These are phyloP conservation scores for Pelobates fuscus DNA, from an alignment of 2,113 vertebrate species.

Conservation along the genomic window DNA sequence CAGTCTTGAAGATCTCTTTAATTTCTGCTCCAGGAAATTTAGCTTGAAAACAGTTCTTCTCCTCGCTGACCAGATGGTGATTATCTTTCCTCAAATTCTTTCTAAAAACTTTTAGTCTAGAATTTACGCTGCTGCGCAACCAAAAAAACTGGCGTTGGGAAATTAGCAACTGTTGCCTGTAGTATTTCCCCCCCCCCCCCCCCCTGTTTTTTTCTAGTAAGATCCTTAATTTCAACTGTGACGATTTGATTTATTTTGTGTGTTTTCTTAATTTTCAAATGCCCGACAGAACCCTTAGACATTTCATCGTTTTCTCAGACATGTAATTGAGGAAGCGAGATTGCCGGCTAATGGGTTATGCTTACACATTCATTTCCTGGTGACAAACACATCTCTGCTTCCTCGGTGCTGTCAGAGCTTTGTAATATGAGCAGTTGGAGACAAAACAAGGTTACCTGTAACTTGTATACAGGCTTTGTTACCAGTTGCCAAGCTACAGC, in stretches of 20 bases:
- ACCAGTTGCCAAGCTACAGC: not conserved
- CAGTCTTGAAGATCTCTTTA: slow-evolving; percentile 94
- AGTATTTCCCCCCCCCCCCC: no score
- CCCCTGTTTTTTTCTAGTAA: no score
- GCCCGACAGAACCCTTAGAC: no score
- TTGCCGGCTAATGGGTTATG: no score
- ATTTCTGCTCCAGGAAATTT: slow-evolving; percentile 95
- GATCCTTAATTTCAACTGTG: not conserved
- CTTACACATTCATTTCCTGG: not conserved
- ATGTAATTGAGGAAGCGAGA: no score
- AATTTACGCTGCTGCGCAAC: no score
- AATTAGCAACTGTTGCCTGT: no score
- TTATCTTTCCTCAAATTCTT: not conserved
- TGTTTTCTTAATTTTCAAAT: no score
- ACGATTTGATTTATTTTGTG: not conserved
- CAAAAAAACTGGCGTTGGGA: no score
- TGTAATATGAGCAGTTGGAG: not conserved
- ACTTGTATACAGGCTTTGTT: not conserved
- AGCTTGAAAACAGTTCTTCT: slow-evolving; percentile 94
- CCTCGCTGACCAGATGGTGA: slow-evolving; percentile 96
- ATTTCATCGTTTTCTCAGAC: no score
- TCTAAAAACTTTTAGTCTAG: not conserved
- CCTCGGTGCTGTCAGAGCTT: not conserved
- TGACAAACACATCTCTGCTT: not conserved
- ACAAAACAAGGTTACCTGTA: not conserved